Evolutionary conservation across 2,888 invertebrate species (phyloP), one percentile per base, ranked within the genome.

Genomic region (Dasypolia templi): DNA sequence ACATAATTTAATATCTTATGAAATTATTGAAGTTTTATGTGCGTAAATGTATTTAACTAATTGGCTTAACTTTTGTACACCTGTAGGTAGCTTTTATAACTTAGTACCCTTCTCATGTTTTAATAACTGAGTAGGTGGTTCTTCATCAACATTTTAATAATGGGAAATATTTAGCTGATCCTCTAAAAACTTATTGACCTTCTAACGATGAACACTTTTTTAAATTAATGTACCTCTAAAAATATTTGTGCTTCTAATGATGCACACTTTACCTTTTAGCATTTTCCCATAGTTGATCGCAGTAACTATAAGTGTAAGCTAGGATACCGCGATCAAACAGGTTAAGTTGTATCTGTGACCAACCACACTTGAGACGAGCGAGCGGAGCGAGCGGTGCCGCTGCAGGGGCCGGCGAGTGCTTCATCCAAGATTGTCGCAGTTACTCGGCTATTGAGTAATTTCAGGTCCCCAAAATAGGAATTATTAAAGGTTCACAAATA

Each of bases 1-100:
- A 66, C 55, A 66, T 81, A 66, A 75, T 81, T 62, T 58, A 72
- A 81, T 78, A 79, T 51, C 17, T 73, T 17, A 29, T 72, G 58
- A 44, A 80, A 63, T 63, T 5, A 58, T 79, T 70, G 3, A 32
- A 61, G 39, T 39, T n/a, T n/a, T n/a, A 79, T 55, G 72, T 79
- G 53, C 72, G 32, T 26, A 32, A 32, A 61, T n/a, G 53, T 53
- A 11, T 53, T 73, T 55, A 49, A 61, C 55, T 35, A 76, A 79
- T 49, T 42, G 42, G 26, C 53, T 71, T 22, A 46, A 9, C 71
- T 59, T 51, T 69, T 58, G 12, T 39, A 51, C 19, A 26, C 1
- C n/a, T 11, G 42, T 32, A 44, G 58, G 42, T 32, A 44, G 69
- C 49, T 42, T 75, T 26, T 68, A 51, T 58, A 32, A 58, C 0